A percentile compares a stretch with the other conserved stretches of the same genome.
Evolutionary conservation across 2,797 vertebrate genomes (phyloP).

Genomic region (Garrulus glandarius): DNA sequence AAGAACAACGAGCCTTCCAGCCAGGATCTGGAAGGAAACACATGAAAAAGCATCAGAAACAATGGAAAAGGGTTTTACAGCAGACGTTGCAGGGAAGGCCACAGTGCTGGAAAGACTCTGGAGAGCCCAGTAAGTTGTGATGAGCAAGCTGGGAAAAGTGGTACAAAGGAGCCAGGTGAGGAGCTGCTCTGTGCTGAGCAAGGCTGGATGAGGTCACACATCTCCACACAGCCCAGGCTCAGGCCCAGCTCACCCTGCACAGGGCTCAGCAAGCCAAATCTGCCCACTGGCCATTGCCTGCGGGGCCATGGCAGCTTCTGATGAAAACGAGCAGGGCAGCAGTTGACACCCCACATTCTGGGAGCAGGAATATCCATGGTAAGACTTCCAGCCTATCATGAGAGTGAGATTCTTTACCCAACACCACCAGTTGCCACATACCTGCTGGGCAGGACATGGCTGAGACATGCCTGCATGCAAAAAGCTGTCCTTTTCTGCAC

Average conservation of each 20-base stretch:
- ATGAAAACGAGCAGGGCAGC: neutral
- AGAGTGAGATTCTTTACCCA: neutral
- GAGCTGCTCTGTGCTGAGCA: neutral
- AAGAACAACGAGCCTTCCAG: neutral
- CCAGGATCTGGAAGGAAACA: neutral
- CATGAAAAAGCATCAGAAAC: neutral
- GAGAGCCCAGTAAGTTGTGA: neutral
- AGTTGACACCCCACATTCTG: neutral
- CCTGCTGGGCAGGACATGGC: neutral
- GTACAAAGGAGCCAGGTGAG: neutral
- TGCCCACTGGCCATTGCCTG: neutral
- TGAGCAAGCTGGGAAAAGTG: neutral
- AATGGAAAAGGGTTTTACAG: neutral
- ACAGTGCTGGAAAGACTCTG: neutral
- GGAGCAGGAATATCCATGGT: neutral
- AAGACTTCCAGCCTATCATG: neutral
- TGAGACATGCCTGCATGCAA: neutral
- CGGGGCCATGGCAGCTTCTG: neutral
- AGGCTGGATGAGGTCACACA: neutral
- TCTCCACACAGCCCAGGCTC: neutral
- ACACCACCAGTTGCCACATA: accelerated
- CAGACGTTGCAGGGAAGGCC: neutral
- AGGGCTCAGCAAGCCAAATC: neutral
- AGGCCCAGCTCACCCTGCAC: neutral
- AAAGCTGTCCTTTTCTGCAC: neutral